Percentiles rank a stretch among this genome's conserved stretches.
Evolutionary conservation across 2,113 vertebrate species (phyloP).

Genomic region (Thamnophis sirtalis): DNA sequence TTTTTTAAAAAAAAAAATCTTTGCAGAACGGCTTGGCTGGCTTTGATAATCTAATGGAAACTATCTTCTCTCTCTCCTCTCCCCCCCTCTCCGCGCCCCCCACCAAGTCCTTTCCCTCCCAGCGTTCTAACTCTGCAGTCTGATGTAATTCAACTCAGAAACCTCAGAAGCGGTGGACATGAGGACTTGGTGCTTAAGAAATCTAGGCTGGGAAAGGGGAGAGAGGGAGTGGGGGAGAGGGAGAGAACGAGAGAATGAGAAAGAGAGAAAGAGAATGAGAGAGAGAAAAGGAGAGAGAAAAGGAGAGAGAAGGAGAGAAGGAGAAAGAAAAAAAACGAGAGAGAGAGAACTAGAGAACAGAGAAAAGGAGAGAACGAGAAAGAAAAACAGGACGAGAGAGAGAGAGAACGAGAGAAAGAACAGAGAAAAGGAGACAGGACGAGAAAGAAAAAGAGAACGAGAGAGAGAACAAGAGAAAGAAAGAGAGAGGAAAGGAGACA

Average conservation of each 20-base stretch:
- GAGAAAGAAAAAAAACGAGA: no score
- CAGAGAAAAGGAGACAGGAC: no score
- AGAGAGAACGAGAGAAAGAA: no score
- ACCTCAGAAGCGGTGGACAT: neutral
- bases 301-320: no score
- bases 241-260: neutral
- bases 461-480: no score
- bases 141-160: neutral
- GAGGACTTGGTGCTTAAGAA: neutral
- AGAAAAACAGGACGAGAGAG: no score
- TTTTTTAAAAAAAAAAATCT: neutral
- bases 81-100: neutral
- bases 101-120: neutral
- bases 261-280: neutral
- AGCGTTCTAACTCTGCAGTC: neutral
- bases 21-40: neutral
- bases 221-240: neutral
- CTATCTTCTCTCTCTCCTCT: neutral
- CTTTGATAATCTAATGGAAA: neutral
- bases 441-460: no score
- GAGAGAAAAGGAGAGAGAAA: no score
- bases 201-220: neutral
- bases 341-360: no score
- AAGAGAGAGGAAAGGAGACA: no score
- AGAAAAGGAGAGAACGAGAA: no score